Base-by-base conservation (phyloP, 2,113 vertebrate genomes). In the Eurypyga helias region DNA sequence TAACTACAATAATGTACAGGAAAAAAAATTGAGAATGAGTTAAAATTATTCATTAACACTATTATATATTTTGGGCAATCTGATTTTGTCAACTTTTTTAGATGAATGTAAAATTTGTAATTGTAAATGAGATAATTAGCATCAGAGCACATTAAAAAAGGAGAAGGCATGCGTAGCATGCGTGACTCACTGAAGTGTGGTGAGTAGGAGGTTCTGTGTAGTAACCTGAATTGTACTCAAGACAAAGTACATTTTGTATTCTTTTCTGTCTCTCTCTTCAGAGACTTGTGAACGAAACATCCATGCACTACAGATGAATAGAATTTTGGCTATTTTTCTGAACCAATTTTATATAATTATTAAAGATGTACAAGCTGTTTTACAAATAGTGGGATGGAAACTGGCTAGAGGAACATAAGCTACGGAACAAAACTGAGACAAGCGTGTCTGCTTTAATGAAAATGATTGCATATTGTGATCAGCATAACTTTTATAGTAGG, bases 141-240 rank as follows among this genome's bases (percentile, higher is more conserved):
- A 96, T 87, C 62, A 62, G n/a, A 93, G 13, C 25, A 89, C 83
- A 64, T 91, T 36, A 52, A 90, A 87, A 92, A 38, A 52, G 64
- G 54, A 90, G 18, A 13, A 87, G 48, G 73, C 46, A 80, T 70
- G 77, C 57, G 88, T 90, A 69, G 54, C 31, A 49, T 31, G n/a
- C 1, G 0, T 93, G 84, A 96, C 69, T 97, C 81, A 95, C 41
- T 69, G 54, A 95, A 92, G 33, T 88, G 69, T 77, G 87, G 70
- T 79, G 83, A 95, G 92, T 96, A 89, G 94, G 96, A 96, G 72
- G 94, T 90, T 97, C 82, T 94, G 69, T 75, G 86, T 94, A 94
- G 93, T 91, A 95, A 93, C 83, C 80, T 84, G 87, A 71, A 84
- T 79, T 78, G 62, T 88, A 46, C 61, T 62, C 60, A 78, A 88